Conservation (phyloP, 23 tunicate species). For the Diplosoma virens region DNA sequence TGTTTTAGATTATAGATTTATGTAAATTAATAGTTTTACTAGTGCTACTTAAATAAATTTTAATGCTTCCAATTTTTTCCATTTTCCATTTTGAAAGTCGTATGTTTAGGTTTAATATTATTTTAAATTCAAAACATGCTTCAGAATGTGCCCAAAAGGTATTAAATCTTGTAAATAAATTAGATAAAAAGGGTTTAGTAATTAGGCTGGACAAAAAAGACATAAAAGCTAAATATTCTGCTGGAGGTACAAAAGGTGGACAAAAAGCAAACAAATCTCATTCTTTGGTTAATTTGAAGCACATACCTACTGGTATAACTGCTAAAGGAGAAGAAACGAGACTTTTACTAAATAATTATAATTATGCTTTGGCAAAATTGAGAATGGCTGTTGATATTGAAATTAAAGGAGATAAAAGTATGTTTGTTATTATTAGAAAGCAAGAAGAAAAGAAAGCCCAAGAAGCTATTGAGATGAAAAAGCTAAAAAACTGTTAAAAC, state of each 20-base stretch:
- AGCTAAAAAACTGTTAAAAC: neutral
- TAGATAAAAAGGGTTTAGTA: constrained; percentile 24
- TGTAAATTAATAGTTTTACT: no score
- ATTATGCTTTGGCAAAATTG: constrained; percentile 44
- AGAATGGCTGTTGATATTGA: constrained; percentile 48
- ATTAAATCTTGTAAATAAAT: neutral
- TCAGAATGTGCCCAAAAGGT: neutral
- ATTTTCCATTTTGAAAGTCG: no score
- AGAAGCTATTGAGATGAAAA: neutral
- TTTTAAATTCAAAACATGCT: no score
- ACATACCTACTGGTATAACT: constrained; percentile 36
- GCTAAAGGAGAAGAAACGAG: constrained; percentile 27
- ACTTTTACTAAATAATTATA: constrained; percentile 28
- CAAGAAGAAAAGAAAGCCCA: constrained; percentile 23
- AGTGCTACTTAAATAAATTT: no score
- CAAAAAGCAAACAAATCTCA: constrained; percentile 69
- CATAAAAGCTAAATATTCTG: constrained; percentile 13
- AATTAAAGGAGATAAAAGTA: constrained; percentile 52
- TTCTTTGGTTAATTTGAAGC: constrained; percentile 30
- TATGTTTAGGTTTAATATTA: no score
- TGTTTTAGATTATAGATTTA: no score
- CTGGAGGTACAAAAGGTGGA: constrained; percentile 61
- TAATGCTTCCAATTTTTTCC: no score
- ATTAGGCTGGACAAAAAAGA: constrained; percentile 16
- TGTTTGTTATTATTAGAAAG: constrained; percentile 19